These are phyloP conservation scores for Allygus modestus DNA, from an alignment of 2,888 invertebrate genomes.

Conservation along the genomic window DNA sequence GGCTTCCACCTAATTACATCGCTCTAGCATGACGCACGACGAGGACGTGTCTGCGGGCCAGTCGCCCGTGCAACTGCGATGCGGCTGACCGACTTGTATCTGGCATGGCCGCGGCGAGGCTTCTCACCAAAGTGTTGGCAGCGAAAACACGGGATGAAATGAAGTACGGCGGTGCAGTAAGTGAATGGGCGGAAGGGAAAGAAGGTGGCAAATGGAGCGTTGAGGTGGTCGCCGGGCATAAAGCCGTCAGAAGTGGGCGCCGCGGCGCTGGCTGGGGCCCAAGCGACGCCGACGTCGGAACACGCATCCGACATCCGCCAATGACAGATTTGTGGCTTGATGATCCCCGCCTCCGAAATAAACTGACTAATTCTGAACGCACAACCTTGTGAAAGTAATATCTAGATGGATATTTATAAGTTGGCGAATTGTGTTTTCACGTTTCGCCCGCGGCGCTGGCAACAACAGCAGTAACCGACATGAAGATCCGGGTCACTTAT, in stretches of 20 bases:
- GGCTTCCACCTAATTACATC: too few relatives aligned
- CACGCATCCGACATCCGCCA: slow-evolving; percentile 41
- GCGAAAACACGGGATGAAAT: slow-evolving; percentile 40
- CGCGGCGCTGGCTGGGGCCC: slow-evolving; percentile 31
- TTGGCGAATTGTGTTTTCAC: slow-evolving; percentile 20
- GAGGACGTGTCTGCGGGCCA: background rate
- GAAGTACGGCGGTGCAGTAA: slow-evolving; percentile 58
- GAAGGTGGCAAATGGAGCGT: slow-evolving; percentile 61
- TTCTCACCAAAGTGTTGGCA: slow-evolving; percentile 23
- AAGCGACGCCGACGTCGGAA: slow-evolving; percentile 4
- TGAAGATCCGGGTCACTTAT: slow-evolving; percentile 4
- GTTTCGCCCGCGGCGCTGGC: background rate
- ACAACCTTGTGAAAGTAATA: slow-evolving; percentile 37
- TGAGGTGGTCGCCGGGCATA: slow-evolving; percentile 57
- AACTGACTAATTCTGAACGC: slow-evolving; percentile 30
- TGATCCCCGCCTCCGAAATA: slow-evolving; percentile 26
- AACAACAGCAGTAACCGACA: background rate
- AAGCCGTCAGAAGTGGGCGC: slow-evolving; percentile 53
- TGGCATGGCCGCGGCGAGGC: background rate
- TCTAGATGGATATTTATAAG: slow-evolving; percentile 30
- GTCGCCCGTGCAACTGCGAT: background rate
- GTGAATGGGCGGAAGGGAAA: slow-evolving; percentile 62
- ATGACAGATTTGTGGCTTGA: slow-evolving; percentile 57
- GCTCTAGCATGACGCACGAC: background rate
- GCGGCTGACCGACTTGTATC: slow-evolving; percentile 24